phyloP scores from a whole-genome alignment of 2,113 vertebrate species.

The Eurypyga helias region DNA sequence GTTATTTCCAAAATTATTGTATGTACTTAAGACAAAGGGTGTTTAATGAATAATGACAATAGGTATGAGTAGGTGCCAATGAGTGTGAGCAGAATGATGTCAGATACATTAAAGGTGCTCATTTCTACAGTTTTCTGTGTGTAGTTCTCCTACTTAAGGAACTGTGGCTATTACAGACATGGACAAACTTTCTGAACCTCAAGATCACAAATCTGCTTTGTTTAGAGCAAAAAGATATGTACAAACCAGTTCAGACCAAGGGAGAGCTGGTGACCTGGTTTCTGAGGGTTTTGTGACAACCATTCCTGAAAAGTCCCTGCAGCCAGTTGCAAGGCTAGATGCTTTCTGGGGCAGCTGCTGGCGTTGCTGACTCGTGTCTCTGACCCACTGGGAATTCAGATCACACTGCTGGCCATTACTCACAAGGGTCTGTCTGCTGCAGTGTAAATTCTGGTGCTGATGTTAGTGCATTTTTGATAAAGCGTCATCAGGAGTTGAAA shows the following conservation, averaged over 20 bases:
- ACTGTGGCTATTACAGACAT: neutral
- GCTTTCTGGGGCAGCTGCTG: neutral
- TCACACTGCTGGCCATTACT: neutral
- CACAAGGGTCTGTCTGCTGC: neutral
- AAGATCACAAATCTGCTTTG: neutral
- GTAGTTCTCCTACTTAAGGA: neutral
- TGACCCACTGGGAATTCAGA: neutral
- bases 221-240: neutral
- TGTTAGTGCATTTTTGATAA: neutral
- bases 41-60: neutral
- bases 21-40: neutral
- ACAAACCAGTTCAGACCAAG: neutral
- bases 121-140: neutral
- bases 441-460: neutral
- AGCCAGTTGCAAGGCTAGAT: neutral
- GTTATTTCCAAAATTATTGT: neutral
- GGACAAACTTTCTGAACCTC: neutral
- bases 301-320: fast-evolving
- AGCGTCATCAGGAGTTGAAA: neutral
- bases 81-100: neutral
- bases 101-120: neutral
- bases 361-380: neutral
- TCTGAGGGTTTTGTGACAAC: neutral
- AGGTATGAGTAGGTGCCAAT: fast-evolving
- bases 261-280: neutral